Percentiles rank a stretch among this genome's conserved stretches.
These are phyloP conservation scores for Felis chaus DNA, from an alignment of 2,113 vertebrate genomes.

Conservation along the genomic window DNA sequence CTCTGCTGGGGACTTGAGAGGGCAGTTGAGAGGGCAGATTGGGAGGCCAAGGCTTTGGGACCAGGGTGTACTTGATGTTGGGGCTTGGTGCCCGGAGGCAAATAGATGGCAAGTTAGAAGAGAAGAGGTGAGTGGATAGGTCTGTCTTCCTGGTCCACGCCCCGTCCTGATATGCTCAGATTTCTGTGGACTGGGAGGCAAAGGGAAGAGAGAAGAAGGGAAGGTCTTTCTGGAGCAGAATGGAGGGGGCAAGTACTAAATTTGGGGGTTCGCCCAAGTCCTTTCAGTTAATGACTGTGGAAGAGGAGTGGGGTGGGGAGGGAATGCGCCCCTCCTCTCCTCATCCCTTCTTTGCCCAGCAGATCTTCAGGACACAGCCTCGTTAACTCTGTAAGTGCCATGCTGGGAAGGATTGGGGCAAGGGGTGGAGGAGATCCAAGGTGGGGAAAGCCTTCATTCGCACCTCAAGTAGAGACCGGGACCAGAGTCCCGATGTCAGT, in stretches of 20 bases:
- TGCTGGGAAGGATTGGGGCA: background rate
- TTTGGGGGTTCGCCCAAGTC: background rate
- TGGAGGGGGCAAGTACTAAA: background rate
- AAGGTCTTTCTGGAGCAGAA: background rate
- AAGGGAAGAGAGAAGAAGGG: background rate
- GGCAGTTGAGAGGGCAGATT: background rate
- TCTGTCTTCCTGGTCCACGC: conserved; percentile 56
- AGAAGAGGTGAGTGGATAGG: background rate
- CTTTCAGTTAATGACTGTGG: background rate
- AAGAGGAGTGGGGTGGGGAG: background rate
- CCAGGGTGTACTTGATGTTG: background rate
- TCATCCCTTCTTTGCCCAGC: conserved; percentile 54
- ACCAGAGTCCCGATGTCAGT: background rate
- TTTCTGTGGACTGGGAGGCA: background rate
- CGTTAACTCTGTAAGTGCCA: conserved; percentile 83
- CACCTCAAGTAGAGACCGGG: background rate
- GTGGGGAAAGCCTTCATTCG: background rate
- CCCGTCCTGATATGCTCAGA: conserved; percentile 21
- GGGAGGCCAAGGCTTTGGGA: background rate
- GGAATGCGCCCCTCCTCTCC: background rate
- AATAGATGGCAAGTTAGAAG: background rate
- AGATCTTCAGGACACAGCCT: conserved; percentile 79
- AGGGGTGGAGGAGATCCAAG: background rate
- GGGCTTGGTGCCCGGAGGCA: background rate
- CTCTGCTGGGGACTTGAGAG: background rate